Percentiles rank a stretch among this genome's conserved stretches.
Evolutionary conservation across 2,888 invertebrate genomes (phyloP).

Genomic region (Tromatobia lineatoria): DNA sequence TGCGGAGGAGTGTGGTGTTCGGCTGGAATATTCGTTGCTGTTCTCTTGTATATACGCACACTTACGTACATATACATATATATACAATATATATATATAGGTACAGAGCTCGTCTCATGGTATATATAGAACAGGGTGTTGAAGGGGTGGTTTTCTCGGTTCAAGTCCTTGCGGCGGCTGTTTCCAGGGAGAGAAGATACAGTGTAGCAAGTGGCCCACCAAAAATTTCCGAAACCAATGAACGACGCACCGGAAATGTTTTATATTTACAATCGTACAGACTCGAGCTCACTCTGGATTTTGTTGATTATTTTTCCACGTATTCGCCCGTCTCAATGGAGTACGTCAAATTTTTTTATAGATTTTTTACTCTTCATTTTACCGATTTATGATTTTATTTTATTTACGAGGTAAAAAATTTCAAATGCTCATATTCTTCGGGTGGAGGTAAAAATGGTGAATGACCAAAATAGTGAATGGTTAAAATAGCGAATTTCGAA

Average conservation of each 20-base stretch:
- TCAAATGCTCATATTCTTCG: no score
- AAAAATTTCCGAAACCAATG: conserved; percentile 11
- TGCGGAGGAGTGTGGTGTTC: conserved; percentile 65
- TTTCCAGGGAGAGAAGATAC: conserved; percentile 32
- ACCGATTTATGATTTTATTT: no score
- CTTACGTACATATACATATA: background rate
- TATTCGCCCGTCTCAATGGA: no score
- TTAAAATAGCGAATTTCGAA: no score
- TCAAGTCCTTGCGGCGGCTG: conserved; percentile 44
- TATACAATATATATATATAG: conserved; percentile 17
- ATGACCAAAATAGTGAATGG: no score
- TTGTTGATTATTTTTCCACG: no score
- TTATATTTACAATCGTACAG: no score
- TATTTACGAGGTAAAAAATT: no score
- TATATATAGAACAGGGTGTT: conserved; percentile 30
- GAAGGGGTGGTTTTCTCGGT: conserved; percentile 41
- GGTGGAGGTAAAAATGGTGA: no score
- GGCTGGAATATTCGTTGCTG: conserved; percentile 60
- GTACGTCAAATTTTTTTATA: no score
- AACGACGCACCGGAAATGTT: background rate
- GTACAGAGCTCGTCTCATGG: background rate
- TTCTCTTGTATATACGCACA: conserved; percentile 45
- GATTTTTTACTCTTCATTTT: no score
- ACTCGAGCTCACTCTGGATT: no score
- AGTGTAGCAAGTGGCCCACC: conserved; percentile 36